Base-by-base conservation (phyloP, 2,888 invertebrate species). In the Eulithis testata region DNA sequence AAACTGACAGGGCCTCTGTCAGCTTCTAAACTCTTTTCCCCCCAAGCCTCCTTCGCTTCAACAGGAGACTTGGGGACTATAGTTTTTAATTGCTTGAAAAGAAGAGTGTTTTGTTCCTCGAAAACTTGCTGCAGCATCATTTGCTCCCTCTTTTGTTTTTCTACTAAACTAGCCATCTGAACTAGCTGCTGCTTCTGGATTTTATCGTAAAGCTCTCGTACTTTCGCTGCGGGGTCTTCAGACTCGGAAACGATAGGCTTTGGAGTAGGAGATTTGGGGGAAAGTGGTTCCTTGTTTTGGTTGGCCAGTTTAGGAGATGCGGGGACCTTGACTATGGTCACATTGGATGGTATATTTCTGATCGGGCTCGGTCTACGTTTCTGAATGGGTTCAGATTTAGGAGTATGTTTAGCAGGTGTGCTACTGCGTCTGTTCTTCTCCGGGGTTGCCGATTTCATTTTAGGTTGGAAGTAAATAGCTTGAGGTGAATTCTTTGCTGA, bases 81-180 rank as follows among this genome's bases (percentile, higher is more conserved):
- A 0, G 84, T 88, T 73, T 93, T 92, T 14, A 92, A 73, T 68
- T 91, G 92, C 59, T 86, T 93, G 83, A 94, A 88, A 1, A 96
- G 83, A 65, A 94, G 82, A 68, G 91, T 91, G 76, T 96, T 95
- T 77, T 96, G 96, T 56, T 94, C 94, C 70, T 95, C 95, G 74
- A 96, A 96, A 51, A 94, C 93, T 75, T 95, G 91, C 74, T 95
- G 95, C 71, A 96, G 85, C 36, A 94, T 83, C 54, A 93, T 83
- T 75, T 96, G 95, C 77, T 96, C 96, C 55, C 89, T 90, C 65
- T 95, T 94, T 77, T 96, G 96, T 62, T 95, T 94, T 44, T 94
- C 93, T 3, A 96, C 89, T 58, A 96, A 81, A 60, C 91, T 94
- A 0, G 93, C 86, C 93, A 96, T 95, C 80, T 95, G 94, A 47